These are phyloP conservation scores for Palythoa grandis DNA, from an alignment of 92 coral and sea anemone genomes.

Conservation along the genomic window DNA sequence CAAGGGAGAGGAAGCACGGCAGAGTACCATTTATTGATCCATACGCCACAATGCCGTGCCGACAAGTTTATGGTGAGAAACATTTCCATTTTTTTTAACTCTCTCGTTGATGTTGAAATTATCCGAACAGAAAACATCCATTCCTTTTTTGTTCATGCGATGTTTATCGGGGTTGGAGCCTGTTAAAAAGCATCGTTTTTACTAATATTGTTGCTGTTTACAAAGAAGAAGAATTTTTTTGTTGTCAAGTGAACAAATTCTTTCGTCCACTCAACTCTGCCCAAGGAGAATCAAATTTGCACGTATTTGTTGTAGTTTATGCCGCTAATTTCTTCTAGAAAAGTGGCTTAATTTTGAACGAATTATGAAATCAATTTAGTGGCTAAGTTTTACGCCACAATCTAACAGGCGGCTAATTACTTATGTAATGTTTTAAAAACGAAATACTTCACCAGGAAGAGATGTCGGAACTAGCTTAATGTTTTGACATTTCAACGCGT, in stretches of 20 bases:
- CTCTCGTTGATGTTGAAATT: not conserved
- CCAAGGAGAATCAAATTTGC: slow-evolving; percentile 2
- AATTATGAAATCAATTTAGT: slow-evolving; percentile 26
- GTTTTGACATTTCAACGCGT: not conserved
- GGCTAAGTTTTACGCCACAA: slow-evolving; percentile 36
- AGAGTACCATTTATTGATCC: slow-evolving; percentile 98
- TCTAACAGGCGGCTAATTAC: slow-evolving; percentile 24
- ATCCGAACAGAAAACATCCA: not conserved
- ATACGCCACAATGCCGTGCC: slow-evolving; percentile 89
- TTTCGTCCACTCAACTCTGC: not conserved
- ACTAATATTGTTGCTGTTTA: not conserved
- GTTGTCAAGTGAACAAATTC: not conserved
- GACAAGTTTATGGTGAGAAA: slow-evolving; percentile 94
- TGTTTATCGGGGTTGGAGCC: not conserved
- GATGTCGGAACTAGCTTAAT: not conserved
- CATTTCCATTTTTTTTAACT: not conserved
- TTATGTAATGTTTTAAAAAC: not conserved
- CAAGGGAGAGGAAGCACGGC: slow-evolving; percentile 89
- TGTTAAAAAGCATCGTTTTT: not conserved
- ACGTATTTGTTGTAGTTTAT: not conserved
- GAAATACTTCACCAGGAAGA: not conserved
- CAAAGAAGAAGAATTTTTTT: not conserved
- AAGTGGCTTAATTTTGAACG: slow-evolving; percentile 16
- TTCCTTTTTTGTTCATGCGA: slow-evolving; percentile 10
- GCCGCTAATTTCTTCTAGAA: slow-evolving; percentile 24